phyloP scores from a whole-genome alignment of 2,797 vertebrate species.

The Anguilla marmorata region DNA sequence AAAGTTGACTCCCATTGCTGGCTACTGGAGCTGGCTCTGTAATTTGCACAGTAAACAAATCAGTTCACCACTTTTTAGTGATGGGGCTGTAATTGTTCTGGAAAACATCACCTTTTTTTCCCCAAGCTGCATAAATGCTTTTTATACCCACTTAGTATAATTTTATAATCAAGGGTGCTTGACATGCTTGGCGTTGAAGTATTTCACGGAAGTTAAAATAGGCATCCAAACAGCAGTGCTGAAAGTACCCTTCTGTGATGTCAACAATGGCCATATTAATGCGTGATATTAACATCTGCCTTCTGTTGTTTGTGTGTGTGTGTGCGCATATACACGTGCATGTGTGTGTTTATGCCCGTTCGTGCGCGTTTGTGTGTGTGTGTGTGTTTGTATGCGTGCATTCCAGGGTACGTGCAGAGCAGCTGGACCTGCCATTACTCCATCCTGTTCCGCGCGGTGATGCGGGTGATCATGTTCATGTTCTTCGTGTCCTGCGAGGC shows the following conservation, averaged over 20 bases:
- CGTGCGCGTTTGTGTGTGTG: background rate
- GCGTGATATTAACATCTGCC: background rate
- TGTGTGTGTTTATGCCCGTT: background rate
- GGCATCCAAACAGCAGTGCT: background rate
- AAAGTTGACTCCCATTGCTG: background rate
- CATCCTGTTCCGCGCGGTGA: constrained; percentile 72
- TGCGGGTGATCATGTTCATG: constrained; percentile 79
- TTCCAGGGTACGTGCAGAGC: constrained; percentile 76
- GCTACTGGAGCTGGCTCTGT: background rate
- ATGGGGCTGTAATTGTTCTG: constrained; percentile 3
- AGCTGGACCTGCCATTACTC: constrained; percentile 76
- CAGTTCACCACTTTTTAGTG: constrained; percentile 1
- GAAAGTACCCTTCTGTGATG: background rate
- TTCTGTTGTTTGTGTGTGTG: background rate
- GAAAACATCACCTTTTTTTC: background rate
- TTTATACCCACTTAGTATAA: background rate
- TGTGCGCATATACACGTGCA: background rate
- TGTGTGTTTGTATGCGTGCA: background rate
- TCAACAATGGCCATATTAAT: background rate
- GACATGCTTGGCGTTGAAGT: background rate
- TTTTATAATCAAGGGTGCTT: background rate
- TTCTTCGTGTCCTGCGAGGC: constrained; percentile 73
- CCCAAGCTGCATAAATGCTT: background rate
- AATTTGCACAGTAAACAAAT: background rate
- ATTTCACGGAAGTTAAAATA: background rate